Evolutionary conservation across 2,113 vertebrate species (phyloP), one percentile per base, ranked within the genome.

Genomic region (Datnioides undecimradiatus): DNA sequence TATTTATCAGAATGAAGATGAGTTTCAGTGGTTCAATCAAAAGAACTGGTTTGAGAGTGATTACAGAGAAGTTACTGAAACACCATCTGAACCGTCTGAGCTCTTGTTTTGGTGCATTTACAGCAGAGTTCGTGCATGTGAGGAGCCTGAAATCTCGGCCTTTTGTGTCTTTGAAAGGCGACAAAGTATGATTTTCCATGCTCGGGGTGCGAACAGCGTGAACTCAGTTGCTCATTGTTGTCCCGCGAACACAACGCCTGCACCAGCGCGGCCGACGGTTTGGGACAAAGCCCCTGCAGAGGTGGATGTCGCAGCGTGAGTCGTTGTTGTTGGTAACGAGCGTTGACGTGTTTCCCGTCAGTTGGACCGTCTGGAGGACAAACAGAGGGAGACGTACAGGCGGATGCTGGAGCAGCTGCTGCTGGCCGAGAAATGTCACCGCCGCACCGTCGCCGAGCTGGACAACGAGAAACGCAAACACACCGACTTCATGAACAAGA

Each of bases 351-450:
- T 76, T 4, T 8, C 16, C 49, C 74, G 45, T 41, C 90, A 99
- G 98, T 90, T 99, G 96, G 97, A 99, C 86, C 95, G 96, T 68
- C 94, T 99, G 72, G 97, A 99, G 93, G 96, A 97, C 72, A 97
- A 97, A 77, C 98, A 99, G 91, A 96, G 86, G 23, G 97, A 99
- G 88, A 99, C 98, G 0, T 99, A 99, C 88, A 94, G 98, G 55
- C 96, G 98, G 71, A 99, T 99, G 98, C 79, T 99, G 71, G 98
- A 99, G 83, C 98, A 99, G 95, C 96, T 99, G 76, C 95, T 99
- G 49, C 75, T 99, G 90, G 97, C 97, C 0, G 98, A 99, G 81
- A 98, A 98, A 85, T 97, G 96, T 72, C 98, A 99, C 92, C 91
- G 97, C 1, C 96, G 96, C 74, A 99, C 98, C 0, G 97, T 99